These are phyloP conservation scores for Percina caprodes DNA, from an alignment of 2,113 vertebrate genomes.

Conservation along the genomic window DNA sequence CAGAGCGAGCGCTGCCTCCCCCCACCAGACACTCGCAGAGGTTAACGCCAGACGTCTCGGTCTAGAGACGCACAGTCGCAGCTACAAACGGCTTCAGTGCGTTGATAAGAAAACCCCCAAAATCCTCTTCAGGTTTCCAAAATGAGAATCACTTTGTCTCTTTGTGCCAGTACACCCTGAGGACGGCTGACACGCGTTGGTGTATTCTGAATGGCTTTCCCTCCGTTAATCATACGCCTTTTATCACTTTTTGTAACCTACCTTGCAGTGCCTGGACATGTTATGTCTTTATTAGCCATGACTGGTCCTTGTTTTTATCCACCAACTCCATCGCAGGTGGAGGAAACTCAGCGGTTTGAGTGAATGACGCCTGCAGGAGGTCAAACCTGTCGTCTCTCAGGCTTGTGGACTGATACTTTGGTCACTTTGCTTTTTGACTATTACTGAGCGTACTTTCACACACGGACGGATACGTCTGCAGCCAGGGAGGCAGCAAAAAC, in stretches of 20 bases:
- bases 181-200: too few relatives aligned
- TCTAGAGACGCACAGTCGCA: background rate
- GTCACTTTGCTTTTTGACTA: too few relatives aligned
- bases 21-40: too few relatives aligned
- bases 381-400: slow-evolving; percentile 41
- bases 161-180: too few relatives aligned
- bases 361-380: slow-evolving; percentile 3
- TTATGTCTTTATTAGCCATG: too few relatives aligned
- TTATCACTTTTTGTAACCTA: too few relatives aligned
- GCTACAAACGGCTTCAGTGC: too few relatives aligned
- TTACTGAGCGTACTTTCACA: background rate
- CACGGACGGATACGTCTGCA: accelerated
- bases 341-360: background rate
- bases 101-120: background rate
- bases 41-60: background rate
- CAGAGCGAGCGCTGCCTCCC: background rate
- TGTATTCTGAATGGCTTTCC: too few relatives aligned
- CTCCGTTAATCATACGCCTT: too few relatives aligned
- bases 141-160: too few relatives aligned
- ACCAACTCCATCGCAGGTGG: accelerated
- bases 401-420: background rate
- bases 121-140: too few relatives aligned
- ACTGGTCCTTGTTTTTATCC: background rate
- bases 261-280: too few relatives aligned
- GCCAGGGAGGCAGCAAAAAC: background rate